Evolutionary conservation across 2,797 vertebrate species (phyloP).

Genomic region (Myotis myotis): DNA sequence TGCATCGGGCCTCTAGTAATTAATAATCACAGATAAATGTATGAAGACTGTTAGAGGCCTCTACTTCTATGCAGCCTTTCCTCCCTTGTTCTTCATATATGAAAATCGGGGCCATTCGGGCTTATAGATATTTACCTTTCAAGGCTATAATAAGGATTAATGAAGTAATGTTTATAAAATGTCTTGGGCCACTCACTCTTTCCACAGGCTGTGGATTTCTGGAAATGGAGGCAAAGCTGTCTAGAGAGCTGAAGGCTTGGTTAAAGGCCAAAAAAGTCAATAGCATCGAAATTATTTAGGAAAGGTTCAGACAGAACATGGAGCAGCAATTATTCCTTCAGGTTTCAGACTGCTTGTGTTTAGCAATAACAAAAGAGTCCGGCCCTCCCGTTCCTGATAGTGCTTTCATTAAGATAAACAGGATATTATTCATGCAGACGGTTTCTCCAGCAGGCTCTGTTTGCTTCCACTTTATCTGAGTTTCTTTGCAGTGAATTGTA

Average conservation of each 20-base stretch:
- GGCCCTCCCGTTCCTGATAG: not conserved
- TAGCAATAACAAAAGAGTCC: not conserved
- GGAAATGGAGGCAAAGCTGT: slow-evolving; percentile 21
- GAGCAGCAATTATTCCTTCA: slow-evolving; percentile 19
- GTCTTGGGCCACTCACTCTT: not conserved
- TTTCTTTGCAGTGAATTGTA: slow-evolving; percentile 58
- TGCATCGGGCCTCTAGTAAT: not conserved
- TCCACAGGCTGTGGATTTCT: slow-evolving; percentile 12
- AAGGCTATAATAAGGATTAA: not conserved
- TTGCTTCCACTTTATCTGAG: slow-evolving; percentile 54
- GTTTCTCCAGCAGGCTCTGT: slow-evolving; percentile 56
- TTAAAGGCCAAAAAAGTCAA: slow-evolving; percentile 66
- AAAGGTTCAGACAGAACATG: not conserved
- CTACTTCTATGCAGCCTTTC: not conserved
- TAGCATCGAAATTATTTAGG: slow-evolving; percentile 38
- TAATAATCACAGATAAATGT: not conserved
- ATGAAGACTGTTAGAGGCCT: not conserved
- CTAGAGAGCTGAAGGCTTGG: slow-evolving; percentile 24
- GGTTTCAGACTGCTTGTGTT: not conserved
- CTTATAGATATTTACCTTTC: not conserved
- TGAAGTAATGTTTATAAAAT: slow-evolving; percentile 50
- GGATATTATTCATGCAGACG: slow-evolving; percentile 16
- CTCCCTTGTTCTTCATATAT: not conserved
- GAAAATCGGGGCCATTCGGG: not conserved
- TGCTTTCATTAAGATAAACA: slow-evolving; percentile 47